Evolutionary conservation across 2,113 vertebrate genomes (phyloP).

Genomic region (Ictalurus punctatus): DNA sequence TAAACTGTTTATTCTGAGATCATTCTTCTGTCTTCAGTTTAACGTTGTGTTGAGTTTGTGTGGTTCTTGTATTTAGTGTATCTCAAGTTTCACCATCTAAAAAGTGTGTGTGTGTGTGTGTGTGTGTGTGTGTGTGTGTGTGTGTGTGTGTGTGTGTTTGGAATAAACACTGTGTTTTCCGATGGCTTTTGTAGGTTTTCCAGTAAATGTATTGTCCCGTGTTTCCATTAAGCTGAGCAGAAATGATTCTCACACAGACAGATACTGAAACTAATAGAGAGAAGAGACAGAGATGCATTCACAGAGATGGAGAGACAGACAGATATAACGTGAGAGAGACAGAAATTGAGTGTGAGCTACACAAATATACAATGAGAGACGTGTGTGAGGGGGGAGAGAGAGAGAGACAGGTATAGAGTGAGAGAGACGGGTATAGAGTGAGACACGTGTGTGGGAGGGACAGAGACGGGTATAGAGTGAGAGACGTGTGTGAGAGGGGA

Average conservation of each 20-base stretch:
- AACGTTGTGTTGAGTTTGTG: not conserved
- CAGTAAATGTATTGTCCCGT: slow-evolving; percentile 49
- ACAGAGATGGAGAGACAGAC: too few relatives aligned
- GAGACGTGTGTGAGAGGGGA: too few relatives aligned
- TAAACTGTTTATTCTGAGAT: not conserved
- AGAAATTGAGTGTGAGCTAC: too few relatives aligned
- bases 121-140: slow-evolving; percentile 1
- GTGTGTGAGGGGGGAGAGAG: too few relatives aligned
- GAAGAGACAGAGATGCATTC: not conserved
- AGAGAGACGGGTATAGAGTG: too few relatives aligned
- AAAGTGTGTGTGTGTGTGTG: not conserved
- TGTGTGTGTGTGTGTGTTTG: not conserved
- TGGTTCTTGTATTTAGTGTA: not conserved
- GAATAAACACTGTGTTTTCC: not conserved
- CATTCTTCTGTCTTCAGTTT: not conserved
- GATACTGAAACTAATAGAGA: too few relatives aligned
- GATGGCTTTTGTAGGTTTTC: slow-evolving; percentile 43
- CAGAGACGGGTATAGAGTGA: too few relatives aligned
- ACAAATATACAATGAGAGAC: too few relatives aligned
- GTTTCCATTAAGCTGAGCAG: slow-evolving; percentile 31
- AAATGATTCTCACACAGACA: not conserved
- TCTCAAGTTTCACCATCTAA: not conserved
- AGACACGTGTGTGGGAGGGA: too few relatives aligned
- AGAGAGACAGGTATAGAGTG: not conserved
- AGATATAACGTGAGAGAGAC: not conserved